Evolutionary conservation across 2,888 invertebrate species (phyloP), one percentile per base, ranked within the genome.

Genomic region (Eupsilia transversa): DNA sequence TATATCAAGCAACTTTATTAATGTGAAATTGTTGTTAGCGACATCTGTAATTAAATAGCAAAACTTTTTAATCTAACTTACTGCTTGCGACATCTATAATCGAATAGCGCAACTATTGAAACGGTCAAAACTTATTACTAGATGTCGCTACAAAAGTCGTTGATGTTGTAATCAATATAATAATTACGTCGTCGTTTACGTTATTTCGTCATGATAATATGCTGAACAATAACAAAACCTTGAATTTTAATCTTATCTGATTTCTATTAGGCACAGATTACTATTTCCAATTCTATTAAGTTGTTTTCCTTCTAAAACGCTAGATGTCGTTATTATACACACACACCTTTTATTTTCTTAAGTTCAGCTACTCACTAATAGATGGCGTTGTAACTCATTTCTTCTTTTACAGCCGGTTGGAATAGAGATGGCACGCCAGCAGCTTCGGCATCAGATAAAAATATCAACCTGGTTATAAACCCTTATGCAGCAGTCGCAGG

Each of bases 341-440:
- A 14, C 14, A 27, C 27, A n/a, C 1, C 1, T 2, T 27, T 9
- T 14, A 30, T 4, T n/a, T 23, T 46, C 3, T 12, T 3, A 56
- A 75, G 12, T 81, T 72, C 4, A 20, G 20, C 81, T 82, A 79
- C 14, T 83, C n/a, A 6, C 30, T 60, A 64, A 72, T 72, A 92
- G 92, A 91, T 91, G 88, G 79, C 90, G 84, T 46, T 85, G 35
- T 57, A 60, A 68, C 57, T 7, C 71, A 49, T 57, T 56, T 63
- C 61, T 59, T 59, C 70, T 74, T 72, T 70, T 92, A 20, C 92
- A 95, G 95, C 92, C 2, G 71, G 91, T 1, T 96, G 95, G 96
- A 95, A 85, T 80, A 90, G 95, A 86, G 94, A 93, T 38, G 93
- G 94, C 23, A 73, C 80, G 0, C 78, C 88, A 23, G 77, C 72